These are phyloP conservation scores for Pelobates fuscus DNA, from an alignment of 2,113 vertebrate genomes.

Conservation along the genomic window DNA sequence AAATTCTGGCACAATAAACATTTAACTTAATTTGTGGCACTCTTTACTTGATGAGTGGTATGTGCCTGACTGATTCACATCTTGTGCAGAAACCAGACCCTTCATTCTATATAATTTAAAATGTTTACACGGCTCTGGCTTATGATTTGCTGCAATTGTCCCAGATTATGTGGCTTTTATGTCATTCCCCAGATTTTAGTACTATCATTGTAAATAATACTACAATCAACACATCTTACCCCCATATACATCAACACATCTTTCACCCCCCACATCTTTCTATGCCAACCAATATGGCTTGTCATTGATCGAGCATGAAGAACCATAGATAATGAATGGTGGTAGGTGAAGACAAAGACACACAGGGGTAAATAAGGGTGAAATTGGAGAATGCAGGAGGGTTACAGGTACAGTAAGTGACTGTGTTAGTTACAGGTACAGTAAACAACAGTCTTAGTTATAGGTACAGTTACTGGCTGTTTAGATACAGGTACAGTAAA, in stretches of 20 bases:
- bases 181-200: slow-evolving; percentile 28
- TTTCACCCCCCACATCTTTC: too few species aligned
- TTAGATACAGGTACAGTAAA: too few species aligned
- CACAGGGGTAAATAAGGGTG: too few species aligned
- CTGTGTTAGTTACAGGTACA: too few species aligned
- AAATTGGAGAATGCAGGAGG: too few species aligned
- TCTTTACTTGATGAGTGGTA: slow-evolving; percentile 46
- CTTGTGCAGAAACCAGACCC: slow-evolving; percentile 41
- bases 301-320: too few species aligned
- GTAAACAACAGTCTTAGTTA: too few species aligned
- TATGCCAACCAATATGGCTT: too few species aligned
- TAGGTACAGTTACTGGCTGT: too few species aligned
- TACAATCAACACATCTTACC: background rate
- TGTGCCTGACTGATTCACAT: slow-evolving; percentile 39
- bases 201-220: slow-evolving; percentile 8
- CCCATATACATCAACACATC: background rate
- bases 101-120: slow-evolving; percentile 44
- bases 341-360: too few species aligned
- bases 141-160: slow-evolving; percentile 34
- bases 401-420: too few species aligned
- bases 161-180: slow-evolving; percentile 35
- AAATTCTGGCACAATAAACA: slow-evolving; percentile 39
- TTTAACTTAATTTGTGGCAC: slow-evolving; percentile 47
- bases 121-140: slow-evolving; percentile 41
- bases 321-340: too few species aligned